These are phyloP conservation scores for Rhopilema esculentum DNA, from an alignment of 30 jellyfish, hydroid and myxozoan genomes.

Conservation along the genomic window DNA sequence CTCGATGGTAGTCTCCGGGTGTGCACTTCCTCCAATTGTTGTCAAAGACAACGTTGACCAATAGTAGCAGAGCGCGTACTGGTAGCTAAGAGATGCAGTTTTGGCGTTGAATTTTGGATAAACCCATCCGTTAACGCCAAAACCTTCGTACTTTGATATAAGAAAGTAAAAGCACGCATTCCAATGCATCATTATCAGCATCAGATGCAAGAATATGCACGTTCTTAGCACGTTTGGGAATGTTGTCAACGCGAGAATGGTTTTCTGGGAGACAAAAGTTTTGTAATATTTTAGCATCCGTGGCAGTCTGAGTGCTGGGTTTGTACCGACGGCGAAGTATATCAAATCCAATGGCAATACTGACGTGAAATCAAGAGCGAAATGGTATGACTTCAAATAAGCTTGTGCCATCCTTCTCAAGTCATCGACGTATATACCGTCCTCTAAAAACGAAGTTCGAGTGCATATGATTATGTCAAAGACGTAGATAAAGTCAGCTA, in stretches of 20 bases:
- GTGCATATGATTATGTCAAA: constrained; percentile 72
- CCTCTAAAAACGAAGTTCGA: constrained; percentile 78
- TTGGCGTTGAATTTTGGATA: constrained; percentile 72
- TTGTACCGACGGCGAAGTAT: constrained; percentile 44
- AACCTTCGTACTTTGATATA: constrained; percentile 91
- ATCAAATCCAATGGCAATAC: constrained; percentile 82
- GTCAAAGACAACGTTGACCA: constrained; percentile 98
- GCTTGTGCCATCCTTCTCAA: constrained; percentile 59
- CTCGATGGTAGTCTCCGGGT: constrained; percentile 91
- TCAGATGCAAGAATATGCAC: constrained; percentile 74
- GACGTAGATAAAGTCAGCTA: constrained; percentile 82
- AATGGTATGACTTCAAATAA: constrained; percentile 69
- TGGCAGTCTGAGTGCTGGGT: constrained; percentile 83
- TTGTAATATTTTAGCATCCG: constrained; percentile 80
- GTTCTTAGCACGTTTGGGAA: constrained; percentile 88
- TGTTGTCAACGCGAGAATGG: constrained; percentile 87
- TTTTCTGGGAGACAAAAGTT: constrained; percentile 75
- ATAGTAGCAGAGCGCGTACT: constrained; percentile 83
- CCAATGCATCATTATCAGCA: constrained; percentile 96
- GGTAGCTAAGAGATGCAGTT: constrained; percentile 57
- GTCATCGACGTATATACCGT: constrained; percentile 89
- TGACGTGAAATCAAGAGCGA: constrained; percentile 68
- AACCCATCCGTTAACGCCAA: constrained; percentile 90
- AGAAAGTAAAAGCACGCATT: constrained; percentile 89
- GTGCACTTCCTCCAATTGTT: constrained; percentile 83